Conservation (phyloP, 2,888 invertebrate species). For the Acanthococcus lagerstroemiae region DNA sequence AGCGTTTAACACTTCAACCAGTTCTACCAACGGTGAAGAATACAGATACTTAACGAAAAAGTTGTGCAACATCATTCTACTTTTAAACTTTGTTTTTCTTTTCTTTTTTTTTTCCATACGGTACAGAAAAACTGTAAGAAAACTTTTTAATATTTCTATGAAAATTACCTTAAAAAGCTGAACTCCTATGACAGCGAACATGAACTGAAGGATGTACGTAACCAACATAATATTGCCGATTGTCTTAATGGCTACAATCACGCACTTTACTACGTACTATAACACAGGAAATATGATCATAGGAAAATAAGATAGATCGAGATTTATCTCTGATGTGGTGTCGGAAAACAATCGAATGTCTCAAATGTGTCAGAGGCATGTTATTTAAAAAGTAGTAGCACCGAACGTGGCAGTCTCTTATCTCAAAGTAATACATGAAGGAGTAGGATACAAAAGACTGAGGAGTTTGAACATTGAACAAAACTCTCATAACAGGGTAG, state of each 20-base stretch:
- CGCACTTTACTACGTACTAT: conserved; percentile 99
- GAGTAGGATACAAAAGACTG: not conserved
- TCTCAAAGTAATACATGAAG: too few species aligned
- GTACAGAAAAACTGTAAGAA: not conserved
- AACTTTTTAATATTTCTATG: not conserved
- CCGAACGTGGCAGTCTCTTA: not conserved
- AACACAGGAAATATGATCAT: conserved; percentile 36
- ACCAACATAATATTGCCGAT: conserved; percentile 99
- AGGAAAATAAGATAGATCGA: conserved; percentile 37
- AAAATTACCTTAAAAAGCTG: conserved; percentile 93
- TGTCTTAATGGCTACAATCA: conserved; percentile 96
- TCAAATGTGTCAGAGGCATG: too few species aligned
- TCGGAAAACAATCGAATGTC: too few species aligned
- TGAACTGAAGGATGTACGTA: conserved; percentile 98
- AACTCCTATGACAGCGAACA: conserved; percentile 99
- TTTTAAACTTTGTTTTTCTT: conserved; percentile 18
- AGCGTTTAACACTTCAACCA: too few species aligned
- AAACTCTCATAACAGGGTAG: not conserved
- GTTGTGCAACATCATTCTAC: conserved; percentile 18
- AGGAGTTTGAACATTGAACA: not conserved
- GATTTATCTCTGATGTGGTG: not conserved
- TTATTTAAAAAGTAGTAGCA: not conserved
- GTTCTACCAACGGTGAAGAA: conserved; percentile 28
- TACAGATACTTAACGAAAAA: conserved; percentile 10
- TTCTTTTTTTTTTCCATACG: not conserved